A percentile compares a stretch with the other conserved stretches of the same genome.
Conservation (phyloP, 2,888 invertebrate genomes). For the Idaea aversata region DNA sequence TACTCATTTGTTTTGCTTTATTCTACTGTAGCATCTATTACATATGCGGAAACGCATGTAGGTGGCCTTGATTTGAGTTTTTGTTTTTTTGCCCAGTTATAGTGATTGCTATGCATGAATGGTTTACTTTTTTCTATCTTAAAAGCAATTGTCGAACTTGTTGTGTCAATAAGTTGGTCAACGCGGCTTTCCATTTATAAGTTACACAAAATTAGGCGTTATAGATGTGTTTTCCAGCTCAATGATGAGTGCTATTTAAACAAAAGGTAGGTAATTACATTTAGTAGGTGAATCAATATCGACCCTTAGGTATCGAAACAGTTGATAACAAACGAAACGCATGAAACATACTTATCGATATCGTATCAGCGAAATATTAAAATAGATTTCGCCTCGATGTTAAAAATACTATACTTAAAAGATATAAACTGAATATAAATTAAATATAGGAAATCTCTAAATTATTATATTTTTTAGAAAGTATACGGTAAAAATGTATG, state of each 20-base stretch:
- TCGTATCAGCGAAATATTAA: slow-evolving; percentile 6
- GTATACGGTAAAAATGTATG: slow-evolving; percentile 28
- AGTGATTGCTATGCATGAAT: background rate
- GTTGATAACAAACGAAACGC: background rate
- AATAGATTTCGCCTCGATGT: slow-evolving; percentile 3
- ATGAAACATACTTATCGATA: background rate
- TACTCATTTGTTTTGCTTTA: background rate
- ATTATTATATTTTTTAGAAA: slow-evolving; percentile 28
- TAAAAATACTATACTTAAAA: slow-evolving; percentile 15
- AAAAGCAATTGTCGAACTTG: background rate
- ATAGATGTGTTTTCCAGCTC: background rate
- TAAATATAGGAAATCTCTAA: slow-evolving; percentile 35
- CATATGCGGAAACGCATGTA: slow-evolving; percentile 30
- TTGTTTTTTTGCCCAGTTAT: slow-evolving; percentile 23
- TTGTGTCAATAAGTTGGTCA: background rate
- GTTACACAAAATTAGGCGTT: background rate
- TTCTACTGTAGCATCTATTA: background rate
- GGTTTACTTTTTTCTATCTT: background rate
- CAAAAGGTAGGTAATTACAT: background rate
- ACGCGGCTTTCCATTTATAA: background rate
- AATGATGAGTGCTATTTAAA: background rate
- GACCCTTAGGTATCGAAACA: background rate
- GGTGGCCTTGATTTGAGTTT: slow-evolving; percentile 36
- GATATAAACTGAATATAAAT: background rate
- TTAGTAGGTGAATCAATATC: background rate